Evolutionary conservation across 2,888 invertebrate genomes (phyloP).

Genomic region (Pristionchus fissidentatus): DNA sequence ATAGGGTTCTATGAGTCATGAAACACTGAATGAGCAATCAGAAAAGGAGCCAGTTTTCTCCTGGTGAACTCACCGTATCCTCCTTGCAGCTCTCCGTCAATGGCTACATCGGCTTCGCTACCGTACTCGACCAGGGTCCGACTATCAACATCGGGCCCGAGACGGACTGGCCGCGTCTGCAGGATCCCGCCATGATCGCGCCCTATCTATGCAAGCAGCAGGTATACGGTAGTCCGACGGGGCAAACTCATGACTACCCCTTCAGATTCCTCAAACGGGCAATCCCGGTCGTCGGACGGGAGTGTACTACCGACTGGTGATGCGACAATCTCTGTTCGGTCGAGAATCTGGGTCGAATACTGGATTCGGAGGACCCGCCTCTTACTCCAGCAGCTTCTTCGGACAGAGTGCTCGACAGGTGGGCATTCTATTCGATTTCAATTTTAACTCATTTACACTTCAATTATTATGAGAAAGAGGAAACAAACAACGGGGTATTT

Average conservation of each 20-base stretch:
- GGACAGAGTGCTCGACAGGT: constrained; percentile 60
- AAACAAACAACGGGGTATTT: too few relatives aligned
- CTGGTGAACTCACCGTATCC: background rate
- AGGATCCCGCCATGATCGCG: constrained; percentile 75
- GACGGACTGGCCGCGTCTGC: constrained; percentile 73
- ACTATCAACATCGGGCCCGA: constrained; percentile 75
- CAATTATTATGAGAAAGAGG: too few relatives aligned
- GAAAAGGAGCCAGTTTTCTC: constrained; percentile 1
- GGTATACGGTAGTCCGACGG: constrained; percentile 6
- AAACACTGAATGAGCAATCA: too few relatives aligned
- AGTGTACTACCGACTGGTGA: constrained; percentile 72
- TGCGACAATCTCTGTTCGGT: constrained; percentile 73
- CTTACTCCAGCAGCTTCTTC: constrained; percentile 67
- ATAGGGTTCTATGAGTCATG: constrained; percentile 10
- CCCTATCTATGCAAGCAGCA: constrained; percentile 75
- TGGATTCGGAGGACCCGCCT: constrained; percentile 61
- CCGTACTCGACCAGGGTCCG: constrained; percentile 74
- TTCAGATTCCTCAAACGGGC: constrained; percentile 68
- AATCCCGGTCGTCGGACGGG: constrained; percentile 68
- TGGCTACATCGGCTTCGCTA: constrained; percentile 74
- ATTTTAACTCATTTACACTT: too few relatives aligned
- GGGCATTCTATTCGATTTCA: too few relatives aligned
- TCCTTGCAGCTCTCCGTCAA: constrained; percentile 70
- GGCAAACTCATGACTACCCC: background rate
- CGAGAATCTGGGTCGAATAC: constrained; percentile 65